Percentiles rank a stretch among this genome's conserved stretches.
These are phyloP conservation scores for Sebastes ruberrimus DNA, from an alignment of 2,797 vertebrate genomes.

Conservation along the genomic window DNA sequence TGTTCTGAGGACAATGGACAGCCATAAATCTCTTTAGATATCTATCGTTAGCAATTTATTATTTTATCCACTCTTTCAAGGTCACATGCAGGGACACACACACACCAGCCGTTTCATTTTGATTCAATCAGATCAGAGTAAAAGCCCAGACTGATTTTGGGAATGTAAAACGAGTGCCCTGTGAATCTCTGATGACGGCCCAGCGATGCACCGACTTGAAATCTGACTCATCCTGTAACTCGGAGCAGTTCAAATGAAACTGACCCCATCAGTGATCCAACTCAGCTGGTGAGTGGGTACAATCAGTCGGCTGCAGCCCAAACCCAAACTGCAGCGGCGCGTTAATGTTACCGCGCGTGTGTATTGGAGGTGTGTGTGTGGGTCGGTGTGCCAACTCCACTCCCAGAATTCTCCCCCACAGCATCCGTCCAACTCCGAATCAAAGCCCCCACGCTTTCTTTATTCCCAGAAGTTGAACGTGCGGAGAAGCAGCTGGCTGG, in stretches of 20 bases:
- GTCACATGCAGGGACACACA: neutral
- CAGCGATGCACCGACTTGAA: neutral
- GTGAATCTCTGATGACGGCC: conserved; percentile 8
- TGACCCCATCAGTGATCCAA: conserved; percentile 4
- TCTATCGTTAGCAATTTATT: neutral
- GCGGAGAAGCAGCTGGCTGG: conserved; percentile 18
- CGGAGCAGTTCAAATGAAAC: conserved; percentile 17
- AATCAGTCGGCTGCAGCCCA: conserved; percentile 2
- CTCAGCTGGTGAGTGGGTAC: conserved; percentile 26
- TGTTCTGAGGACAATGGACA: neutral
- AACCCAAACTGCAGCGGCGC: neutral
- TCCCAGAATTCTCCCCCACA: conserved; percentile 4
- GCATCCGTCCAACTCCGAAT: conserved; percentile 21
- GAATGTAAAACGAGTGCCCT: conserved; percentile 3
- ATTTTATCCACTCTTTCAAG: neutral
- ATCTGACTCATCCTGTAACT: conserved; percentile 29
- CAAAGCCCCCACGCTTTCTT: conserved; percentile 34
- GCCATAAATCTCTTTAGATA: neutral
- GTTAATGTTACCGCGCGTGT: neutral
- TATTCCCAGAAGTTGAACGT: conserved; percentile 30
- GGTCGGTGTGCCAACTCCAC: neutral
- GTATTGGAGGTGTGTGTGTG: conserved; percentile 17
- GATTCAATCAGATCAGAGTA: conserved; percentile 9
- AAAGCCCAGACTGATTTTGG: conserved; percentile 28
- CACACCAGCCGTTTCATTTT: neutral